A percentile compares a stretch with the other conserved stretches of the same genome.
phyloP scores from a whole-genome alignment of 2,113 vertebrate genomes.

The Eonycteris spelaea region DNA sequence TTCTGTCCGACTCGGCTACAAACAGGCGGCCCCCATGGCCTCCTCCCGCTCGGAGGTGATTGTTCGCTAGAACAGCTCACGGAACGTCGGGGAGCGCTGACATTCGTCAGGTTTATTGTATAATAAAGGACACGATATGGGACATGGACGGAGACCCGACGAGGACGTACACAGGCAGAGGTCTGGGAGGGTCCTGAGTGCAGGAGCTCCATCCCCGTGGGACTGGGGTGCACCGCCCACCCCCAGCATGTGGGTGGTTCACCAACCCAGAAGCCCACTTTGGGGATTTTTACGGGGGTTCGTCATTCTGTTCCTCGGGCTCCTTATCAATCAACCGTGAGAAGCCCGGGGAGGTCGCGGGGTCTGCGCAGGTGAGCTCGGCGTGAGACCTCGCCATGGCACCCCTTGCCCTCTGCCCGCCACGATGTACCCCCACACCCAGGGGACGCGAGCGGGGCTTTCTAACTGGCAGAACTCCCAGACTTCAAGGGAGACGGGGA shows the following conservation, averaged over 20 bases:
- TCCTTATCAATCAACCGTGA: not conserved
- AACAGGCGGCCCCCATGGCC: not conserved
- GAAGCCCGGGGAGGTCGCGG: not conserved
- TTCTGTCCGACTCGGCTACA: not conserved
- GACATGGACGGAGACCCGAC: not conserved
- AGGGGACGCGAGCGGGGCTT: not conserved
- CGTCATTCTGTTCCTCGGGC: not conserved
- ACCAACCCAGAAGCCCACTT: not conserved
- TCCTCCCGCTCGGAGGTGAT: not conserved
- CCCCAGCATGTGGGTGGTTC: no score
- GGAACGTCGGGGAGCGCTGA: not conserved
- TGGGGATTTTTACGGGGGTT: not conserved
- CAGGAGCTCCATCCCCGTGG: no score
- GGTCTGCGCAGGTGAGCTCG: not conserved
- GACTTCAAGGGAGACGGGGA: not conserved
- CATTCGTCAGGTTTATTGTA: no score
- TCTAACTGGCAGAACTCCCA: slow-evolving; percentile 50
- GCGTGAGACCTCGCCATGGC: not conserved
- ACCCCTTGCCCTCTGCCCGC: not conserved
- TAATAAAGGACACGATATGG: not conserved
- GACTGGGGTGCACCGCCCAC: not conserved
- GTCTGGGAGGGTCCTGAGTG: not conserved
- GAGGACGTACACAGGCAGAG: not conserved
- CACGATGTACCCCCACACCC: not conserved
- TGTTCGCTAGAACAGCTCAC: not conserved